phyloP scores from a whole-genome alignment of 2,113 vertebrate genomes.

The Symphodus melops region DNA sequence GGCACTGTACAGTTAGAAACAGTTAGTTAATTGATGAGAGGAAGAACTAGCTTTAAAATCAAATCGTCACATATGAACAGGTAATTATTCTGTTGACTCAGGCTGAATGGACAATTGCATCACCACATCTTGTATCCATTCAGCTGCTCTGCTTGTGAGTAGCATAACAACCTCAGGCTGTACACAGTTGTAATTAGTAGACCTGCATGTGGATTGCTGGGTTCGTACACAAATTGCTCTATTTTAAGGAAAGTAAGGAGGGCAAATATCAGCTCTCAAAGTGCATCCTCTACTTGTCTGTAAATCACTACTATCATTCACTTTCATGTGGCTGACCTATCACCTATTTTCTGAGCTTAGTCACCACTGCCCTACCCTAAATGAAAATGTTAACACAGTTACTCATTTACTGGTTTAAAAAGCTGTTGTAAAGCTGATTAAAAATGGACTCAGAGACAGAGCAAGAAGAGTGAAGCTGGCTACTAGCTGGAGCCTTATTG shows the following conservation, averaged over 20 bases:
- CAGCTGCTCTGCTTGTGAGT: not conserved
- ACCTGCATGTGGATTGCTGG: constrained; percentile 30
- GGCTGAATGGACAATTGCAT: no score
- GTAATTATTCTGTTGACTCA: no score
- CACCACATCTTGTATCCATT: not conserved
- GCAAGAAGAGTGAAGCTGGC: not conserved
- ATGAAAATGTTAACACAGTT: constrained; percentile 1
- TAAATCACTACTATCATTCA: constrained; percentile 4
- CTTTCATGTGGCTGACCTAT: constrained; percentile 49
- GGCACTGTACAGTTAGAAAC: not conserved
- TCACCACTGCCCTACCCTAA: not conserved
- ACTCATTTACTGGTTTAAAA: constrained; percentile 14
- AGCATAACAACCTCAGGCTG: not conserved
- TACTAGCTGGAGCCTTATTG: not conserved
- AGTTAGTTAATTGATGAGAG: no score
- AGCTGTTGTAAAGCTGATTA: constrained; percentile 17
- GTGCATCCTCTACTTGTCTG: constrained; percentile 37
- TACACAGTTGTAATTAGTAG: constrained; percentile 38
- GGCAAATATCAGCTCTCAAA: constrained; percentile 22
- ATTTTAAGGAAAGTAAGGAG: constrained; percentile 40
- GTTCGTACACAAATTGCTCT: constrained; percentile 10
- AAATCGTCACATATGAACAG: not conserved
- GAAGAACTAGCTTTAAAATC: not conserved
- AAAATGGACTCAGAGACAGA: not conserved
- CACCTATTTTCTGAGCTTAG: constrained; percentile 32